phyloP scores from a whole-genome alignment of 1,140 invertebrate genomes.

The Chionoecetes opilio region DNA sequence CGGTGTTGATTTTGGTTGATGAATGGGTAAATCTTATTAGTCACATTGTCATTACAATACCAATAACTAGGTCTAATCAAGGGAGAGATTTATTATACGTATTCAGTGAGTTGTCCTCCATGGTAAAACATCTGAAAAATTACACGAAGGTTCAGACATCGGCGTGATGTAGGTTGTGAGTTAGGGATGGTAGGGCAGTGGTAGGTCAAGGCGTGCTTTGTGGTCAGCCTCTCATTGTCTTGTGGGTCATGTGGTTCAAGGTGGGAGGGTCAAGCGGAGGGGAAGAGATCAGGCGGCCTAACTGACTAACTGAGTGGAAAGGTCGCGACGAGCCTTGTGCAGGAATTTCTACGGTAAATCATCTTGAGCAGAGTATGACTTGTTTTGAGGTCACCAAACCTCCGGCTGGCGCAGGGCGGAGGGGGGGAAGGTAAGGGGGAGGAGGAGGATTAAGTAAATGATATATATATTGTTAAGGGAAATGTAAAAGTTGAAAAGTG shows the following conservation, averaged over 20 bases:
- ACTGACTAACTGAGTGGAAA: background rate
- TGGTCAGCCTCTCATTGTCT: background rate
- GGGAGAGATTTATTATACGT: no score
- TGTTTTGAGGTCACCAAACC: background rate
- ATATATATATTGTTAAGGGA: background rate
- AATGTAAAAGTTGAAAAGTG: background rate
- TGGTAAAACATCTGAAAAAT: no score
- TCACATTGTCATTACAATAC: no score
- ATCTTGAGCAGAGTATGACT: background rate
- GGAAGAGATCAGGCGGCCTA: background rate
- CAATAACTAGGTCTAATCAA: no score
- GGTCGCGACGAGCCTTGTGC: constrained; percentile 13
- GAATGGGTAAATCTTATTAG: no score
- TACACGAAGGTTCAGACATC: no score
- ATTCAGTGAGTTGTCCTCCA: no score
- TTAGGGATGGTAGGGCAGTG: no score
- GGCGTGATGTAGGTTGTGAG: no score
- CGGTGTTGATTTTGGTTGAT: no score
- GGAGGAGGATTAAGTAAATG: background rate
- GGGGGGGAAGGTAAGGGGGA: background rate
- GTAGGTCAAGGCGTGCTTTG: background rate
- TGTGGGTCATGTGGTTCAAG: no score
- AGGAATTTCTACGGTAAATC: constrained; percentile 30
- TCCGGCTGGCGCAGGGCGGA: no score
- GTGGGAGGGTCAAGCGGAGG: background rate